Evolutionary conservation across 1,140 invertebrate species (phyloP).

Genomic region (Drosophila albomicans): DNA sequence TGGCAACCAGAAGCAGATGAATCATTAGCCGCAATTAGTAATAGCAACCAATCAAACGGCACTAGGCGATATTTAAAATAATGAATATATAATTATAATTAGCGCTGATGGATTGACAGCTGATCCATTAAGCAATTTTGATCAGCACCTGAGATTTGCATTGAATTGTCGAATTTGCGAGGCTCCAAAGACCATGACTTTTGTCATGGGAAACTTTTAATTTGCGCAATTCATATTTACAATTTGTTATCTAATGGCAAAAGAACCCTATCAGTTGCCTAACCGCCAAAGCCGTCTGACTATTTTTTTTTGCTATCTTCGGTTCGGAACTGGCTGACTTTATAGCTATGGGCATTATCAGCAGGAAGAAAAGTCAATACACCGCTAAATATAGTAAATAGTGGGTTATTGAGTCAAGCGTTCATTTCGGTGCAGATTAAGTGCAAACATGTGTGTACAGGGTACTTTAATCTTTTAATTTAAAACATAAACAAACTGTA

Average conservation of each 20-base stretch:
- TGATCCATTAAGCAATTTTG: neutral
- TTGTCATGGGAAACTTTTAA: slow-evolving; percentile 12
- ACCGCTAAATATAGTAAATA: slow-evolving; percentile 2
- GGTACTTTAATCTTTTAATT: too few relatives aligned
- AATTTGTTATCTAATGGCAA: slow-evolving; percentile 27
- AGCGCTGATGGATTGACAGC: slow-evolving; percentile 24
- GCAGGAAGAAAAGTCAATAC: neutral
- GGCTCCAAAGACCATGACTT: neutral
- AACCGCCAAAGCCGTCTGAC: slow-evolving; percentile 5
- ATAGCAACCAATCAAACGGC: slow-evolving; percentile 5
- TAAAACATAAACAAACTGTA: too few relatives aligned
- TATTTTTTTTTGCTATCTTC: slow-evolving; percentile 3
- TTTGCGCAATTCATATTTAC: slow-evolving; percentile 37
- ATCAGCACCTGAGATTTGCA: slow-evolving; percentile 22
- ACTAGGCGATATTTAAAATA: slow-evolving; percentile 7
- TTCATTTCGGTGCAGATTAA: neutral
- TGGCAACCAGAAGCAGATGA: slow-evolving; percentile 24
- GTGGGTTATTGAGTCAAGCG: neutral
- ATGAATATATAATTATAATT: slow-evolving; percentile 13
- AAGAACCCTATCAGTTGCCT: slow-evolving; percentile 13
- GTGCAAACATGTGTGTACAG: neutral
- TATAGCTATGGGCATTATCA: neutral
- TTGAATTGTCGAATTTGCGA: neutral
- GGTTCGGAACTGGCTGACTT: slow-evolving; percentile 2
- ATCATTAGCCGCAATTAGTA: slow-evolving; percentile 60